phyloP scores from a whole-genome alignment of 2,797 vertebrate genomes.

The Enteromius anoplus region DNA sequence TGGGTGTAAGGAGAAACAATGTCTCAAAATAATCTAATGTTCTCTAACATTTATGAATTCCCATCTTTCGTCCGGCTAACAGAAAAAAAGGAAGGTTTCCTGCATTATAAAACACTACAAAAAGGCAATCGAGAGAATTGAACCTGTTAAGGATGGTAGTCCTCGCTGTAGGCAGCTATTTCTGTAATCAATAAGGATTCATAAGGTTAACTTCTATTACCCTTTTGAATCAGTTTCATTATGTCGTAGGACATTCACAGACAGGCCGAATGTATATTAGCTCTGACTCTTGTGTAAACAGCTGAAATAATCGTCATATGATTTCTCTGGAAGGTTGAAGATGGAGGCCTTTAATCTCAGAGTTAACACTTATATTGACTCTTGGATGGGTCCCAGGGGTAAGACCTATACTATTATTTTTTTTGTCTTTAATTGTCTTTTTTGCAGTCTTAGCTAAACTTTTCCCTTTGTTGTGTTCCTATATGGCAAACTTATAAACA shows the following conservation, averaged over 20 bases:
- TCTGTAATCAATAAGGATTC: slow-evolving; percentile 1
- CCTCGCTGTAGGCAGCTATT: not conserved
- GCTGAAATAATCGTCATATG: not conserved
- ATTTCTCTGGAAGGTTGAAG: slow-evolving; percentile 75
- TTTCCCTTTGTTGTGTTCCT: not conserved
- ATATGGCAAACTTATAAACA: not conserved
- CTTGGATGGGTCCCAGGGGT: slow-evolving; percentile 96
- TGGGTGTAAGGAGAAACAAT: not conserved
- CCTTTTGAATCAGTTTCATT: not conserved
- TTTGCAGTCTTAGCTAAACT: not conserved
- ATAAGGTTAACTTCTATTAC: not conserved
- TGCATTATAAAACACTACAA: not conserved
- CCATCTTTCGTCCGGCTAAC: not conserved
- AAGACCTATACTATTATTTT: slow-evolving; percentile 66
- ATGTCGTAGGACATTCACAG: not conserved
- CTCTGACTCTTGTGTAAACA: not conserved
- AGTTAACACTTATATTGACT: slow-evolving; percentile 86
- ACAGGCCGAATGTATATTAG: not conserved
- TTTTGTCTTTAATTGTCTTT: not conserved
- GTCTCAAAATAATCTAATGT: not conserved
- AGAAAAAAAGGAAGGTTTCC: not conserved
- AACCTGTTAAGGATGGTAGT: not conserved
- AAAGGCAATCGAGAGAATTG: not conserved
- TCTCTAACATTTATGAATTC: not conserved
- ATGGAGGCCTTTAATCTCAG: slow-evolving; percentile 92